These are phyloP conservation scores for Megatriorchis doriae DNA, from an alignment of 2,113 vertebrate species.

Conservation along the genomic window DNA sequence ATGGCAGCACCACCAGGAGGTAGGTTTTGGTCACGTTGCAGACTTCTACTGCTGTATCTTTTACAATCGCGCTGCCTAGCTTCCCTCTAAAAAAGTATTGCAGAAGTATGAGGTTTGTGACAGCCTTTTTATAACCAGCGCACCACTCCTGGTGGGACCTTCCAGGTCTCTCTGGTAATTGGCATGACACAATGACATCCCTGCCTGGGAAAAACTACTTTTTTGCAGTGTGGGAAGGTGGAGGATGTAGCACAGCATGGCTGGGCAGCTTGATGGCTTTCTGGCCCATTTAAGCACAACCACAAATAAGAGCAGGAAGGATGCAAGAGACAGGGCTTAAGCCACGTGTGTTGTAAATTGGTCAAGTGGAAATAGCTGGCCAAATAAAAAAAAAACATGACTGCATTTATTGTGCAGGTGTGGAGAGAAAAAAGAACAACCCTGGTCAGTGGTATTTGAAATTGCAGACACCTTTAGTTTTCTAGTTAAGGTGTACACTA, in stretches of 20 bases:
- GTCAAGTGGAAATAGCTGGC: background rate
- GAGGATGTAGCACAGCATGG: background rate
- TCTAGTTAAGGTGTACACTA: background rate
- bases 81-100: background rate
- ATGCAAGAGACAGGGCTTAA: background rate
- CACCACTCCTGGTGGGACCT: background rate
- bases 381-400: background rate
- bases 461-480: background rate
- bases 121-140: background rate
- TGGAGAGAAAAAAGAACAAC: background rate
- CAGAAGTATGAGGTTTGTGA: background rate
- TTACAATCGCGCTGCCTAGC: rapidly evolving
- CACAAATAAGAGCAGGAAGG: background rate
- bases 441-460: background rate
- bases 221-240: background rate
- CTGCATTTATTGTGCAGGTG: background rate
- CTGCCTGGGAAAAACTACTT: background rate
- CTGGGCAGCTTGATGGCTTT: background rate
- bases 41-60: background rate
- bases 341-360: background rate
- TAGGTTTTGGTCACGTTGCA: background rate
- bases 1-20: background rate
- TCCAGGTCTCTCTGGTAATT: background rate
- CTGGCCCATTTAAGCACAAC: background rate
- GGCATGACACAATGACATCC: background rate